phyloP scores from a whole-genome alignment of 2,888 invertebrate genomes.

The Cephonodes hylas region DNA sequence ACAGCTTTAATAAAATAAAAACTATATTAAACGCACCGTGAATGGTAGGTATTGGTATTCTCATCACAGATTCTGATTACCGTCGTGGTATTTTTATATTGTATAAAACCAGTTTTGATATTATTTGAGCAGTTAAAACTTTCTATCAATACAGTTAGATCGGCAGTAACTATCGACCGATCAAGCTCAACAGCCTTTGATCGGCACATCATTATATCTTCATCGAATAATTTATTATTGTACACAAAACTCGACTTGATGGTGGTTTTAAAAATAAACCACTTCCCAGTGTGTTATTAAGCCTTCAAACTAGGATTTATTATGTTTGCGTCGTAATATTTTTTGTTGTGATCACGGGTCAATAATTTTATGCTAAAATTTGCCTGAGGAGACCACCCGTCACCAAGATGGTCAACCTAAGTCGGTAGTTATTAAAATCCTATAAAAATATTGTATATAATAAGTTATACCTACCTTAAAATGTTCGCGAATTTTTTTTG shows the following conservation, averaged over 20 bases:
- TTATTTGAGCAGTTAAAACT: constrained; percentile 6
- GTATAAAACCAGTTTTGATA: neutral
- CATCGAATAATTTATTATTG: constrained; percentile 40
- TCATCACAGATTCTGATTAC: neutral
- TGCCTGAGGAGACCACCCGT: constrained; percentile 49
- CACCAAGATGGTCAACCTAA: neutral
- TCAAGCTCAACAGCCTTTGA: constrained; percentile 30
- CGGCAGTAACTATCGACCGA: constrained; percentile 13
- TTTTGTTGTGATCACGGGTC: constrained; percentile 44
- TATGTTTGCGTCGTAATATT: constrained; percentile 55
- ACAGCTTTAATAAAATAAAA: no score
- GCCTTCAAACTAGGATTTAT: constrained; percentile 56
- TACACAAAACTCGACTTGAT: constrained; percentile 26
- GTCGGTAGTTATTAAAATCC: neutral
- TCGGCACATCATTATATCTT: constrained; percentile 40
- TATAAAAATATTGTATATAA: no score
- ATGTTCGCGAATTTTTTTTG: no score
- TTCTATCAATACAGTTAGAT: neutral
- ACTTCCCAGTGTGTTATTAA: constrained; percentile 45
- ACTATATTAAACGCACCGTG: neutral
- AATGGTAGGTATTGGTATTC: neutral
- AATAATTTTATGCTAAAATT: constrained; percentile 45
- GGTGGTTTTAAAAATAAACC: constrained; percentile 27
- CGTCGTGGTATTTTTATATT: neutral
- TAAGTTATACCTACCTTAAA: no score